Conservation (phyloP, 2,113 vertebrate species). For the Meleagris gallopavo region DNA sequence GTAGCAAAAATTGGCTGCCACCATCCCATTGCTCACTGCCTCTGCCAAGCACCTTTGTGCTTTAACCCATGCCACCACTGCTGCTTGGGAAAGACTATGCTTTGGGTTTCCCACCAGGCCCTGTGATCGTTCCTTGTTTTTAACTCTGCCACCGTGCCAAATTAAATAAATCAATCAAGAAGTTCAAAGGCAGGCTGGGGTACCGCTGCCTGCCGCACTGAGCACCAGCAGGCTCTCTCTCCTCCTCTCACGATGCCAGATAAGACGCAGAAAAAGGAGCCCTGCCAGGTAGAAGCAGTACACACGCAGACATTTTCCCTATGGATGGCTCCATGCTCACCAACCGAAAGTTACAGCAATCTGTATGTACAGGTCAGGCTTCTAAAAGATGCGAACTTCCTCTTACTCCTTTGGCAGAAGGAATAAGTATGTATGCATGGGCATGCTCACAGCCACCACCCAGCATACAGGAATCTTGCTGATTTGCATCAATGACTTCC, state of each 20-base stretch:
- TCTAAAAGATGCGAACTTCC: constrained; percentile 28
- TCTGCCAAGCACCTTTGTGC: constrained; percentile 47
- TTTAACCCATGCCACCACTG: not conserved
- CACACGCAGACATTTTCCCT: not conserved
- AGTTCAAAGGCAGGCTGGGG: not conserved
- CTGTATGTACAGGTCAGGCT: constrained; percentile 55
- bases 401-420: constrained; percentile 22
- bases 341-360: constrained; percentile 2
- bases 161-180: constrained; percentile 34
- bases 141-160: not conserved
- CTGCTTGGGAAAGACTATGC: constrained; percentile 26
- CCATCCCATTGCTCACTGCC: not conserved
- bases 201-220: rapidly evolving
- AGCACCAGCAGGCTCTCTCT: not conserved
- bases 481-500: not conserved
- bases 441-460: not conserved
- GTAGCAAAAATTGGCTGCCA: constrained; percentile 27
- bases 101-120: not conserved
- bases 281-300: not conserved
- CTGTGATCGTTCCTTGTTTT: not conserved
- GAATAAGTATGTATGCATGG: not conserved
- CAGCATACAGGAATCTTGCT: not conserved
- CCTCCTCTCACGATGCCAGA: not conserved
- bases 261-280: not conserved
- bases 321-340: not conserved